Percentiles rank a stretch among this genome's conserved stretches.
Evolutionary conservation across 1,140 invertebrate species (phyloP).

Genomic region (Acyrthosiphon pisum): DNA sequence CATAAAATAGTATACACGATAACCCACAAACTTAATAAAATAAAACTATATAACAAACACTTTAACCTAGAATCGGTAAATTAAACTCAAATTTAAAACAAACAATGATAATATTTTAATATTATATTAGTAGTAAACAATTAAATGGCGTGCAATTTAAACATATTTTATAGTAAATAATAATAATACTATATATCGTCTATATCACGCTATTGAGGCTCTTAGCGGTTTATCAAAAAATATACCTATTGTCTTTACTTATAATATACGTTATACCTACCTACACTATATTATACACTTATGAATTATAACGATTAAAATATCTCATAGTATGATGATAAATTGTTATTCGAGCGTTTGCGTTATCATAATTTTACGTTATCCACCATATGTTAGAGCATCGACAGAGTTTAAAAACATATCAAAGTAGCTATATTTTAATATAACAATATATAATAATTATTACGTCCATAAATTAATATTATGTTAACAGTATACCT

Average conservation of each 20-base stretch:
- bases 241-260: neutral
- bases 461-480: neutral
- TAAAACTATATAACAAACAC: neutral
- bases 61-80: conserved; percentile 1
- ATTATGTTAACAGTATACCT: neutral
- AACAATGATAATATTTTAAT: neutral
- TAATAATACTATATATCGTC: too few relatives aligned
- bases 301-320: neutral
- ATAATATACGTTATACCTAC: neutral
- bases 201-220: neutral
- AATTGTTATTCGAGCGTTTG: neutral
- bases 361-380: neutral
- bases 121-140: neutral
- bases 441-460: neutral
- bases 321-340: neutral
- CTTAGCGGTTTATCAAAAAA: neutral
- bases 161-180: too few relatives aligned
- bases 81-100: neutral
- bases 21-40: neutral
- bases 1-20: neutral
- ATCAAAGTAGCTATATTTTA: neutral
- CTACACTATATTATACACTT: neutral
- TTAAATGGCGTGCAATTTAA: too few relatives aligned
- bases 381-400: neutral
- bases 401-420: neutral